These are phyloP conservation scores for Caenorhabditis wallacei DNA, from an alignment of 2,888 invertebrate species.

Conservation along the genomic window DNA sequence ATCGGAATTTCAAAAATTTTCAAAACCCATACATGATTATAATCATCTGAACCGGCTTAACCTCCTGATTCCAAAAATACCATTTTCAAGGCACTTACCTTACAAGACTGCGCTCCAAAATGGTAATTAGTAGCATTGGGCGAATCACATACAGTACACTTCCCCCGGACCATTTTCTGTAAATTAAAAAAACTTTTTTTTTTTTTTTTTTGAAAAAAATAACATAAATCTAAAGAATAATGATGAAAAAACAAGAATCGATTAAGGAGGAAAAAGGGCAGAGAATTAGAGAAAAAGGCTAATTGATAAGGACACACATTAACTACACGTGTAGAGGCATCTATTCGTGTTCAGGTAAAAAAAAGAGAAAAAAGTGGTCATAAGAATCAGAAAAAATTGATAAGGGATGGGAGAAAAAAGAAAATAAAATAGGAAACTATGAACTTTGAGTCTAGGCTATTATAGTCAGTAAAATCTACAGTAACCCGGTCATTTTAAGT, in stretches of 20 bases:
- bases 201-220: constrained; percentile 1
- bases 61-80: background rate
- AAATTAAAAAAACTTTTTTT: too few relatives aligned
- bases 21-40: background rate
- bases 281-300: background rate
- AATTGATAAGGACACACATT: constrained; percentile 3
- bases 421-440: too few relatives aligned
- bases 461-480: too few relatives aligned
- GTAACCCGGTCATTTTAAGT: too few relatives aligned
- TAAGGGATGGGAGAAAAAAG: too few relatives aligned
- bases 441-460: too few relatives aligned
- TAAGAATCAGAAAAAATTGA: background rate
- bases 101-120: constrained; percentile 63
- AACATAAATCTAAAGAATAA: background rate
- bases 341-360: background rate
- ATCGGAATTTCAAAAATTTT: background rate
- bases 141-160: constrained; percentile 61
- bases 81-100: constrained; percentile 15
- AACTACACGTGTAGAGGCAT: constrained; percentile 4
- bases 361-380: background rate
- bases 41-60: background rate
- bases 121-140: constrained; percentile 63
- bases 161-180: constrained; percentile 46
- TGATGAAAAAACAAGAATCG: background rate
- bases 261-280: background rate